A percentile compares a stretch with the other conserved stretches of the same genome.
phyloP scores from a whole-genome alignment of 2,888 invertebrate genomes.

The Brenthis ino region DNA sequence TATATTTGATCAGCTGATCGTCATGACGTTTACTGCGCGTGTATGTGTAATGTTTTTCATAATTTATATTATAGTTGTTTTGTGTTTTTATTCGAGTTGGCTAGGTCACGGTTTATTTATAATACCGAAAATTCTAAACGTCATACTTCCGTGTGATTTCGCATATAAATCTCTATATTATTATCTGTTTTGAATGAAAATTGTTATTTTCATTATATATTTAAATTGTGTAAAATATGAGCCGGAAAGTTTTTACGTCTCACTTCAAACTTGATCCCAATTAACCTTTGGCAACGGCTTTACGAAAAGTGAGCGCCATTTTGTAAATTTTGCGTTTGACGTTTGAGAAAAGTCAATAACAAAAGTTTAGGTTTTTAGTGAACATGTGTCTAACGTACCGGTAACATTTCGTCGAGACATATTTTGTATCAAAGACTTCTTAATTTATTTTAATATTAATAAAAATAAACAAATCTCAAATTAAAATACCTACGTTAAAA shows the following conservation, averaged over 20 bases:
- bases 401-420: background rate
- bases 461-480: too few species aligned
- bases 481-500: too few species aligned
- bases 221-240: conserved; percentile 2
- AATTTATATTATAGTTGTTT: conserved; percentile 76
- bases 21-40: conserved; percentile 77
- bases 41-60: conserved; percentile 78
- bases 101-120: conserved; percentile 78
- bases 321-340: conserved; percentile 12
- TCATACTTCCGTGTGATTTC: conserved; percentile 44
- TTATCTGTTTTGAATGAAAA: conserved; percentile 7
- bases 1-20: conserved; percentile 83
- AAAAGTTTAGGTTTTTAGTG: background rate
- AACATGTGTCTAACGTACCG: background rate
- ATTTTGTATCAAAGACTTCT: too few species aligned
- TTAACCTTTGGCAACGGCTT: conserved; percentile 22
- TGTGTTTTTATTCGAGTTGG: conserved; percentile 67
- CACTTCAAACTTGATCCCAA: conserved; percentile 25
- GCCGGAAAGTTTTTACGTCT: conserved; percentile 14
- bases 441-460: too few species aligned
- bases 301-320: conserved; percentile 25
- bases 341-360: conserved; percentile 10
- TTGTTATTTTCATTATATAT: conserved; percentile 4
- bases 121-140: conserved; percentile 69
- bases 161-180: conserved; percentile 45